Base-by-base conservation (phyloP, 1,140 invertebrate genomes). In the Cyclargus thomasi region DNA sequence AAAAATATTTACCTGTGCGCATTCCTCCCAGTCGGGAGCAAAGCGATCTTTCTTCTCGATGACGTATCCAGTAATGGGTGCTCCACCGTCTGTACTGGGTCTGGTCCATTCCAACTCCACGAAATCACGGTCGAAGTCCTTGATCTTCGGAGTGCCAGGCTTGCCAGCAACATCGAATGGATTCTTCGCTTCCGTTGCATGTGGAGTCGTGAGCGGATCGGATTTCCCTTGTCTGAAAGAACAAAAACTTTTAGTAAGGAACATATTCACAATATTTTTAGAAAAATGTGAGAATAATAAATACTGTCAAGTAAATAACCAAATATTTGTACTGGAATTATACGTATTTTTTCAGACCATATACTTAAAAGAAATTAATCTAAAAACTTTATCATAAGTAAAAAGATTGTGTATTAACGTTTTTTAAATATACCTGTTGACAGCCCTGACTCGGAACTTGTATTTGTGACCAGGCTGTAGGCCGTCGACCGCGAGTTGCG, bases 11-110 rank as follows among this genome's bases (percentile, higher is more conserved):
- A 90, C 89, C 88, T 97, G 94, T 21, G 95, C 95, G 89, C 95
- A 97, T 80, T 96, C 95, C 82, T 97, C 96, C 97, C 97, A 97
- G 65, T 95, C 95, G 7, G 94, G 95, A 85, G 93, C 95, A 81
- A 95, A 97, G 82, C 97, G 96, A 80, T 98, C 97, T 76, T 97
- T 95, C 92, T 99, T 99, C 84, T 99, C 98, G 88, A 99, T 97
- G 22, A 99, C 91, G 74, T 99, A 99, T 8, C 96, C 96, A 17
- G 95, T 97, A 74, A 99, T 96, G 2, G 97, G 96, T 8, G 96
- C 95, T 4, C 97, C 97, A 20, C 97, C 97, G 91, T 99, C 97
- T 57, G 92, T 92, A 62, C 94, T 92, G 17, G 98, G 98, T 72
- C 95, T 92, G 63, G 93, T 93, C 98, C 98, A 99, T 90, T 96